phyloP scores from a whole-genome alignment of 1,140 invertebrate species.

The Drosophila ohnishii region DNA sequence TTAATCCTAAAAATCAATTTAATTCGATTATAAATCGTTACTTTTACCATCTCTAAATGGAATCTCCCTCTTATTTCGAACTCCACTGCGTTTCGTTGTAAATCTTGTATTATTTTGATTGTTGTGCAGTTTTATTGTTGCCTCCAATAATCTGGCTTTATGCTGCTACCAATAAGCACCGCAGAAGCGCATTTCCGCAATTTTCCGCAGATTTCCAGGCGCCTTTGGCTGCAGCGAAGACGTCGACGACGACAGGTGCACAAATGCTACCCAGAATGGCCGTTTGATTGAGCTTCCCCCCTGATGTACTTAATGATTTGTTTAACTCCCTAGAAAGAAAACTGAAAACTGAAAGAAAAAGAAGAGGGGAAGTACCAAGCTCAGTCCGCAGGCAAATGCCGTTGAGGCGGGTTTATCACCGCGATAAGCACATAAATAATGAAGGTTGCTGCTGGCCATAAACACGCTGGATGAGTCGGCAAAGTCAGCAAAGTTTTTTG shows the following conservation, averaged over 20 bases:
- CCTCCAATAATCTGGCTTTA: slow-evolving; percentile 68
- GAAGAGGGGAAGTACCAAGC: slow-evolving; percentile 32
- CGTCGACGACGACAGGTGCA: slow-evolving; percentile 45
- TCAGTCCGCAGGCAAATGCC: slow-evolving; percentile 39
- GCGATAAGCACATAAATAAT: slow-evolving; percentile 54
- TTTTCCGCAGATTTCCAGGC: slow-evolving; percentile 44
- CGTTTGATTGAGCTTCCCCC: slow-evolving; percentile 31
- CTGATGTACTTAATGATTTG: slow-evolving; percentile 66
- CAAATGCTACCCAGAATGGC: slow-evolving; percentile 39
- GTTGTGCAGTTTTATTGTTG: slow-evolving; percentile 62
- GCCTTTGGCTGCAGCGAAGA: slow-evolving; percentile 39
- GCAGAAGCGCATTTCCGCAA: slow-evolving; percentile 51
- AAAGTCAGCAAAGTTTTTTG: slow-evolving; percentile 32
- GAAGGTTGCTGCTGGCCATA: slow-evolving; percentile 38
- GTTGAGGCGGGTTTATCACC: slow-evolving; percentile 48
- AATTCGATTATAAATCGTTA: background rate
- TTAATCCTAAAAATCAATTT: too few species aligned
- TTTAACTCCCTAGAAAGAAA: slow-evolving; percentile 25
- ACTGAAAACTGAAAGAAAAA: background rate
- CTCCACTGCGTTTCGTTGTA: slow-evolving; percentile 38
- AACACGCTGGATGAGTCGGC: slow-evolving; percentile 52
- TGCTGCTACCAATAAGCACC: slow-evolving; percentile 51
- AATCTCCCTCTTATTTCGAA: slow-evolving; percentile 11
- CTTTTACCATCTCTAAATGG: background rate
- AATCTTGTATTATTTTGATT: slow-evolving; percentile 75